Base-by-base conservation (phyloP, 1,140 invertebrate species). In the Plectrocnemia conspersa region DNA sequence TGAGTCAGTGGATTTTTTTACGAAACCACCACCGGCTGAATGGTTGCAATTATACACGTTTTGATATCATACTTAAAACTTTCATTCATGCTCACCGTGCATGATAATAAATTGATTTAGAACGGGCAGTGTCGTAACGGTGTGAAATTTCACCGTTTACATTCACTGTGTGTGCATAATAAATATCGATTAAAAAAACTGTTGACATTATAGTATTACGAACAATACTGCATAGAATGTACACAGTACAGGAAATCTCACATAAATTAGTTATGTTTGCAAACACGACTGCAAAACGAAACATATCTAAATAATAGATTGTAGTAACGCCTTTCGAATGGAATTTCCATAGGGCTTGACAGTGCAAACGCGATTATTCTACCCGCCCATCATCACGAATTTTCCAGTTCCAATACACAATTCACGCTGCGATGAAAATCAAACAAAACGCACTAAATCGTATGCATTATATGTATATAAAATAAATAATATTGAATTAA, bases 1-100 rank as follows among this genome's bases (percentile, higher is more conserved):
- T 50, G 47, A 50, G 47, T 50, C 21, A 35, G 13, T 24, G 19
- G n/a, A n/a, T n/a, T n/a, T 25, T 50, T 50, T 38, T 50, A 33
- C 33, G 22, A 38, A 22, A 24, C 29, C 47, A 22, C 10, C 5
- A 10, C 25, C 35, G 11, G 25, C 11, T 50, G 47, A 50, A 50
- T 38, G 47, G 47, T 50, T 29, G 47, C 47, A 50, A 50, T 50
- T 50, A 50, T 50, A 27, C n/a, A n/a, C 36, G 32, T 50, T 50
- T 50, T 50, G 47, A 50, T 50, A 50, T 50, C 47, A 50, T 50
- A 50, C 40, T 50, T 50, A 50, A 27, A 50, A 22, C 19, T 50
- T 38, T 50, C 47, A 50, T 50, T 50, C 47, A 50, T 9, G 16
- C 33, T 19, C 15, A 22, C 16, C 13, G 33, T 23, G 29, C 36